Percentiles rank a stretch among this genome's conserved stretches.
Conservation (phyloP, 2,888 invertebrate species). For the Andrena minutula region DNA sequence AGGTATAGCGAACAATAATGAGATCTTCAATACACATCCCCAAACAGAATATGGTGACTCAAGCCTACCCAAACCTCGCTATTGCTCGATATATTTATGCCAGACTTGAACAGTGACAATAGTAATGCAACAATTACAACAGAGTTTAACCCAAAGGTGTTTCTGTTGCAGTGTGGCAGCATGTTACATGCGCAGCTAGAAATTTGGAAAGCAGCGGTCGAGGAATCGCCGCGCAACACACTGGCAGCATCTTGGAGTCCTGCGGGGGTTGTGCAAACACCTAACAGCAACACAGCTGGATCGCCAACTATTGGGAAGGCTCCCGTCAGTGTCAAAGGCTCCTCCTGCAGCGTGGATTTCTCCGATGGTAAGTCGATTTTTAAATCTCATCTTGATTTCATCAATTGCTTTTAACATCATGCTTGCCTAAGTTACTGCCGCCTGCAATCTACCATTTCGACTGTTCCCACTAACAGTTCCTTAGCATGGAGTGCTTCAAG, state of each 20-base stretch:
- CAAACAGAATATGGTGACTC: too few relatives aligned
- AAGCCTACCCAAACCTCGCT: too few relatives aligned
- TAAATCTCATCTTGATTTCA: background rate
- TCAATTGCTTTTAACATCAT: background rate
- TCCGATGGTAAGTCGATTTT: constrained; percentile 88
- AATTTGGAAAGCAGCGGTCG: constrained; percentile 94
- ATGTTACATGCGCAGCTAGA: constrained; percentile 95
- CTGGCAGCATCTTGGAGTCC: constrained; percentile 82
- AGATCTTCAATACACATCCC: too few relatives aligned
- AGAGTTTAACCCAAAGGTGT: background rate
- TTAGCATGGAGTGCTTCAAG: too few relatives aligned
- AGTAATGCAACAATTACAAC: too few relatives aligned
- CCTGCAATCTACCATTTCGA: too few relatives aligned
- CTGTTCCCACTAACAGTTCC: too few relatives aligned
- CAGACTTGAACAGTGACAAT: too few relatives aligned
- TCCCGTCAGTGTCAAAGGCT: constrained; percentile 77
- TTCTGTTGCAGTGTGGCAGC: constrained; percentile 90
- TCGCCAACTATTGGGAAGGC: constrained; percentile 74
- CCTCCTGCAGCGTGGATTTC: constrained; percentile 87
- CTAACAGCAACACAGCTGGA: constrained; percentile 75
- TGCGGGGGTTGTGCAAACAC: constrained; percentile 78
- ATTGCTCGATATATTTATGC: too few relatives aligned
- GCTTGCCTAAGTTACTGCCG: background rate
- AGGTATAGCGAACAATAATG: too few relatives aligned
- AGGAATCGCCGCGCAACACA: constrained; percentile 86